A percentile compares a stretch with the other conserved stretches of the same genome.
These are phyloP conservation scores for Irena cyanogastra DNA, from an alignment of 2,113 vertebrate genomes.

Conservation along the genomic window DNA sequence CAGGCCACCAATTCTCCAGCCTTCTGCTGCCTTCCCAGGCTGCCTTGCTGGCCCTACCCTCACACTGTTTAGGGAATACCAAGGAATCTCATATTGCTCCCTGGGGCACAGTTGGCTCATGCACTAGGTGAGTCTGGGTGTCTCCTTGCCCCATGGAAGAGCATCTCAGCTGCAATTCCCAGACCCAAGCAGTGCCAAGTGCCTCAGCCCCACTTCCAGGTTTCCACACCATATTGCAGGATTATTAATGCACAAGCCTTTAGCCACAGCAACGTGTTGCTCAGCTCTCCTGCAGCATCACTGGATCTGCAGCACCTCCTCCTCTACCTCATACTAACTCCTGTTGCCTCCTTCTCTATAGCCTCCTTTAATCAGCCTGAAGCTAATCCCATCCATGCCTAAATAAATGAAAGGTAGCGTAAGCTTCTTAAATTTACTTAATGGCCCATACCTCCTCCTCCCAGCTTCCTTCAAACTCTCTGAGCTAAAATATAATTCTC, in stretches of 20 bases:
- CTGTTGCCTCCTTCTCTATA: background rate
- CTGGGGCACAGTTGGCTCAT: background rate
- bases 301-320: background rate
- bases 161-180: background rate
- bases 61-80: background rate
- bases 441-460: background rate
- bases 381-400: background rate
- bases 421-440: slow-evolving; percentile 11
- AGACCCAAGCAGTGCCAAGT: background rate
- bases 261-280: background rate
- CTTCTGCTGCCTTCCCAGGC: background rate
- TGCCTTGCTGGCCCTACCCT: background rate
- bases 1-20: background rate
- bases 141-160: background rate
- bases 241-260: background rate
- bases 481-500: background rate
- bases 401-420: background rate
- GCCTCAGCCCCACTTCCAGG: background rate
- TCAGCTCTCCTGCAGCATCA: background rate
- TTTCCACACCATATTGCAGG: background rate
- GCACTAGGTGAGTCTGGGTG: background rate
- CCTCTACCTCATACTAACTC: background rate
- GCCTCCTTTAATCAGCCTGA: background rate
- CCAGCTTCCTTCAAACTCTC: background rate
- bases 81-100: background rate